A percentile compares a stretch with the other conserved stretches of the same genome.
Conservation (phyloP, 2,797 vertebrate species). For the Microcaecilia unicolor region DNA sequence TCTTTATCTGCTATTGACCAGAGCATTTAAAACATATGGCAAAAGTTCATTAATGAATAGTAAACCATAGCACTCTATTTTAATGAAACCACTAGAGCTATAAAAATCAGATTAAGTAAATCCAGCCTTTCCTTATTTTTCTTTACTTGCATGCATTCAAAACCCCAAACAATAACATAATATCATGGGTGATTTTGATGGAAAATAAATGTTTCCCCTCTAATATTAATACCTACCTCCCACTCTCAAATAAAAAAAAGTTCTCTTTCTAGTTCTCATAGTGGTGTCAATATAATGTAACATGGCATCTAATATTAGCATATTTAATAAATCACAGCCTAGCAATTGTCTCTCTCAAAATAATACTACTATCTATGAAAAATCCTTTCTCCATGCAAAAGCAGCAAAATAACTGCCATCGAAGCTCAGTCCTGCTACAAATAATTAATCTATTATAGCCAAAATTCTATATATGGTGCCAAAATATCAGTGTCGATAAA, state of each 20-base stretch:
- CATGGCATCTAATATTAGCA: slow-evolving; percentile 29
- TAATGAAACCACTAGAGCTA: slow-evolving; percentile 97
- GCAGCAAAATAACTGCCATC: slow-evolving; percentile 60
- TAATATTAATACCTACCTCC: too few relatives aligned
- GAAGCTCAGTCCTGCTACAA: slow-evolving; percentile 72
- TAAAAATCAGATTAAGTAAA: slow-evolving; percentile 75
- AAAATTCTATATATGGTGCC: too few relatives aligned
- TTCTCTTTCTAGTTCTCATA: slow-evolving; percentile 15
- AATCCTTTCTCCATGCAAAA: slow-evolving; percentile 52
- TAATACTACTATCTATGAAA: slow-evolving; percentile 51
- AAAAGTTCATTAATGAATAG: slow-evolving; percentile 94
- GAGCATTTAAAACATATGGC: slow-evolving; percentile 88
- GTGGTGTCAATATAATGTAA: slow-evolving; percentile 28
- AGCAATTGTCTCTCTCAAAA: slow-evolving; percentile 41
- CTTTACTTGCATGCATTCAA: slow-evolving; percentile 46
- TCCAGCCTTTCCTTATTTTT: slow-evolving; percentile 35
- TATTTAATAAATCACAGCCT: slow-evolving; percentile 42
- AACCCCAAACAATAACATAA: slow-evolving; percentile 43
- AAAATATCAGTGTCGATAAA: too few relatives aligned
- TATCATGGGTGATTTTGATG: slow-evolving; percentile 40
- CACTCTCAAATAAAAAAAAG: too few relatives aligned
- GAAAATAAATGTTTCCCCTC: slow-evolving; percentile 37
- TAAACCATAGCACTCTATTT: slow-evolving; percentile 81
- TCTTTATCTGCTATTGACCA: slow-evolving; percentile 76
- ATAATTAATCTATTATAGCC: slow-evolving; percentile 78